Conservation (phyloP, 2,797 vertebrate species). For the Euphonia xanthogaster region DNA sequence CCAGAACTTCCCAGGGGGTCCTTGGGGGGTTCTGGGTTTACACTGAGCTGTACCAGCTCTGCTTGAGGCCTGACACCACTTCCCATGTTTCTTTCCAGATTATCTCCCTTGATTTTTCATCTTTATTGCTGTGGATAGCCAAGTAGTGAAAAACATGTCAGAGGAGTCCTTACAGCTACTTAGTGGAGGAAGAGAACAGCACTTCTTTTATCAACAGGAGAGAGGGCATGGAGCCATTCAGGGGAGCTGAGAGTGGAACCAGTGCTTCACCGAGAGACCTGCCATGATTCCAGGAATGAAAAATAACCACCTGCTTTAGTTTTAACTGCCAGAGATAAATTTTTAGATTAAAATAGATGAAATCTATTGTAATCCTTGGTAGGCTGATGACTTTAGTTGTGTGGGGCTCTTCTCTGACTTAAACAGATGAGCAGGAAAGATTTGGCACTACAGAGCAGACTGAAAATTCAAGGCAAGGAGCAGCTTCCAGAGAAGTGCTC, state of each 20-base stretch:
- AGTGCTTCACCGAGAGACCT: background rate
- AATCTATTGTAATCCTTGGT: background rate
- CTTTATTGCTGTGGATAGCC: background rate
- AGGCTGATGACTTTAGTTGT: background rate
- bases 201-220: background rate
- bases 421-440: background rate
- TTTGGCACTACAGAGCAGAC: background rate
- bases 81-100: background rate
- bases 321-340: background rate
- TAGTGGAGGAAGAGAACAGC: background rate
- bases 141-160: background rate
- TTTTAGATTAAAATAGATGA: background rate
- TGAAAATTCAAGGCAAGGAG: background rate
- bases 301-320: constrained; percentile 9
- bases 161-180: background rate
- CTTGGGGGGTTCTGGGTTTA: fast-evolving
- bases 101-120: background rate
- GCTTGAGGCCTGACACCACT: background rate
- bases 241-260: background rate
- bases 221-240: background rate
- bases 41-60: background rate
- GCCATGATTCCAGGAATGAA: constrained; percentile 4
- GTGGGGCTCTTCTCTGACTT: background rate
- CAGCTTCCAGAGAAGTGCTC: background rate
- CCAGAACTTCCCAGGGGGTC: background rate